Conservation (phyloP, 1,140 invertebrate species). For the Aphelinus atriplicis region DNA sequence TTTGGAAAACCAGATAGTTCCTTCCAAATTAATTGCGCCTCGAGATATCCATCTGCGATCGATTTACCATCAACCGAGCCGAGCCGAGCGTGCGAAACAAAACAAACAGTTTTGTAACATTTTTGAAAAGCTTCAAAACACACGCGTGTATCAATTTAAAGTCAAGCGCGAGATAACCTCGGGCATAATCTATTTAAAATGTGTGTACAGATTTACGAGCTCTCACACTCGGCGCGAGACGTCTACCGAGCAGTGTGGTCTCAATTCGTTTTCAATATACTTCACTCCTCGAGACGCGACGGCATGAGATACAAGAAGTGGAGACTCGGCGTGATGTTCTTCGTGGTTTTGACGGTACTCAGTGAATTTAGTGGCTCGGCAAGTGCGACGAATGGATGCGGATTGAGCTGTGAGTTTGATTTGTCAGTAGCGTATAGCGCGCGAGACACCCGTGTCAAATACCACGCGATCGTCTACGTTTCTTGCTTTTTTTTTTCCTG, state of each 20-base stretch:
- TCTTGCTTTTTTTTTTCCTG: too few relatives aligned
- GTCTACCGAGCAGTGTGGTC: slow-evolving; percentile 24
- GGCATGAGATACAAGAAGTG: slow-evolving; percentile 30
- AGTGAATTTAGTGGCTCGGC: slow-evolving; percentile 6
- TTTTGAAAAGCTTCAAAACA: slow-evolving; percentile 38
- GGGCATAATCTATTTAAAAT: slow-evolving; percentile 40
- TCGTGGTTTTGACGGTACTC: slow-evolving; percentile 10
- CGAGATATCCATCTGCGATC: too few relatives aligned
- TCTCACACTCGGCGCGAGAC: slow-evolving; percentile 25
- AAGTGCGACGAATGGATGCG: slow-evolving; percentile 20
- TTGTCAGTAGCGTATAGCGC: too few relatives aligned
- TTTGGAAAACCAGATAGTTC: too few relatives aligned
- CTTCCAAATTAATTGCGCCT: too few relatives aligned
- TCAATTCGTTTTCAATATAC: slow-evolving; percentile 18
- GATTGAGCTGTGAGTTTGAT: slow-evolving; percentile 26
- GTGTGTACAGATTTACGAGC: slow-evolving; percentile 32
- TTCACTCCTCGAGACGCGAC: not conserved
- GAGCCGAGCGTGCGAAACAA: not conserved
- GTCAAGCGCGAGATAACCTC: slow-evolving; percentile 39
- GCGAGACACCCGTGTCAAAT: too few relatives aligned
- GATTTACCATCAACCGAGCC: too few relatives aligned
- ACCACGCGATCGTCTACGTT: too few relatives aligned
- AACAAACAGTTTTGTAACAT: slow-evolving; percentile 21
- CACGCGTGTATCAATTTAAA: slow-evolving; percentile 34
- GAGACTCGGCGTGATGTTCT: not conserved